These are phyloP conservation scores for Diplodus sargus DNA, from an alignment of 2,797 vertebrate genomes.

Conservation along the genomic window DNA sequence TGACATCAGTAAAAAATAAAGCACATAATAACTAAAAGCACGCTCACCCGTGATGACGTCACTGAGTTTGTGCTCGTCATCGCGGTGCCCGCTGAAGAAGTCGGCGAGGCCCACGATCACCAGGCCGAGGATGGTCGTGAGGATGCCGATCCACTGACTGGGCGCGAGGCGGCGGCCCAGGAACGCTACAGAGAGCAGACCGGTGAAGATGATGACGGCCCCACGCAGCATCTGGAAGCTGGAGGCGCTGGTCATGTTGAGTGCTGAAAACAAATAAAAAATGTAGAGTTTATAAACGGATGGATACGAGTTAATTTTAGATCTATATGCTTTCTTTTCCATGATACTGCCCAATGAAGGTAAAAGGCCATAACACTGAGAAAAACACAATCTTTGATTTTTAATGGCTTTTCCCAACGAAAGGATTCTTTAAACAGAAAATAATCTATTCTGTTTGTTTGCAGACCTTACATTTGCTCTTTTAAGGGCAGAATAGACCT, in stretches of 20 bases:
- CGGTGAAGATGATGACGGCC: constrained; percentile 94
- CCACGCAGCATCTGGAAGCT: constrained; percentile 98
- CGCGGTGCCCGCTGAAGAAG: constrained; percentile 79
- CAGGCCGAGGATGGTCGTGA: constrained; percentile 91
- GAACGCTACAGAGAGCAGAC: constrained; percentile 94
- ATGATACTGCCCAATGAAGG: no score
- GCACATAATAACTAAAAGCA: background rate
- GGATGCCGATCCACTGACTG: constrained; percentile 93
- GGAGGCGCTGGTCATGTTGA: constrained; percentile 97
- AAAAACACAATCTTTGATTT: constrained; percentile 20
- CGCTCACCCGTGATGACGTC: constrained; percentile 91
- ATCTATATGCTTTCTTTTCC: background rate
- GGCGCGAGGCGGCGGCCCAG: constrained; percentile 85
- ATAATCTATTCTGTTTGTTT: constrained; percentile 10
- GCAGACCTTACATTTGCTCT: constrained; percentile 6
- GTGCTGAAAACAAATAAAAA: constrained; percentile 77
- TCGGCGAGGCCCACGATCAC: constrained; percentile 93
- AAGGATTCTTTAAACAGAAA: constrained; percentile 1
- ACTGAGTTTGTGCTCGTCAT: constrained; percentile 84
- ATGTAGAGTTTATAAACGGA: fast-evolving
- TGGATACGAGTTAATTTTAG: background rate
- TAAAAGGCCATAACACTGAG: background rate
- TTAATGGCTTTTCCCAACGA: background rate
- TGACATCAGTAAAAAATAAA: background rate
- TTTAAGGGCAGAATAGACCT: background rate